These are phyloP conservation scores for Styela plicata DNA, from an alignment of 23 tunicate species.

Conservation along the genomic window DNA sequence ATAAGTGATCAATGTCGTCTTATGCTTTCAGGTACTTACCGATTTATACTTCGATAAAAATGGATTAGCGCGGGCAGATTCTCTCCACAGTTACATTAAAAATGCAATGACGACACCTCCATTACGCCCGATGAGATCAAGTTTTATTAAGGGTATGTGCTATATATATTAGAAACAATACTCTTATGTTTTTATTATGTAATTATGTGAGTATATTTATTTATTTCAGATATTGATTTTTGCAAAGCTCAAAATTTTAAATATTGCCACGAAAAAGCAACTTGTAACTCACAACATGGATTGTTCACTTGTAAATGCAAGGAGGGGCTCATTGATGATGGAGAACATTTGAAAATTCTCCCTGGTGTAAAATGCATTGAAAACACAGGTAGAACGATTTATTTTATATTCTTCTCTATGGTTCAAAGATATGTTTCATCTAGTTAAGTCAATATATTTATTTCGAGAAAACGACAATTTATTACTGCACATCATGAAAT, in stretches of 20 bases:
- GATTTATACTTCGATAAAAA: constrained; percentile 23
- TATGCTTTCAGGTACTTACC: not conserved
- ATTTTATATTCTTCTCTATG: too few species aligned
- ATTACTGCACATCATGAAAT: too few species aligned
- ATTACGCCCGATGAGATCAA: not conserved
- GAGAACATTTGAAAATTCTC: not conserved
- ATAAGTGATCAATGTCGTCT: too few species aligned
- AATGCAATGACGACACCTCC: constrained; percentile 31
- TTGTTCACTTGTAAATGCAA: constrained; percentile 51
- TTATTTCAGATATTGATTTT: constrained; percentile 26
- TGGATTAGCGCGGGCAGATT: constrained; percentile 18
- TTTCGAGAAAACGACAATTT: too few species aligned
- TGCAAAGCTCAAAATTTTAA: not conserved
- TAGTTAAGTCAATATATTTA: too few species aligned
- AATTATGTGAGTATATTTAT: too few species aligned
- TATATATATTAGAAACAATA: too few species aligned
- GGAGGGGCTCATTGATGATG: constrained; percentile 20
- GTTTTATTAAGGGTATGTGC: constrained; percentile 3
- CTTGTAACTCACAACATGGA: constrained; percentile 36
- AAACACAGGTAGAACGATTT: constrained; percentile 63
- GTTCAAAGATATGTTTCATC: too few species aligned
- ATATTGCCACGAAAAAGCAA: constrained; percentile 26
- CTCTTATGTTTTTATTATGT: too few species aligned
- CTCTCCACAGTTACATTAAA: not conserved
- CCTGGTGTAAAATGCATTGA: constrained; percentile 43